These are phyloP conservation scores for Caenorhabditis virilis DNA, from an alignment of 2,888 invertebrate species.

Conservation along the genomic window DNA sequence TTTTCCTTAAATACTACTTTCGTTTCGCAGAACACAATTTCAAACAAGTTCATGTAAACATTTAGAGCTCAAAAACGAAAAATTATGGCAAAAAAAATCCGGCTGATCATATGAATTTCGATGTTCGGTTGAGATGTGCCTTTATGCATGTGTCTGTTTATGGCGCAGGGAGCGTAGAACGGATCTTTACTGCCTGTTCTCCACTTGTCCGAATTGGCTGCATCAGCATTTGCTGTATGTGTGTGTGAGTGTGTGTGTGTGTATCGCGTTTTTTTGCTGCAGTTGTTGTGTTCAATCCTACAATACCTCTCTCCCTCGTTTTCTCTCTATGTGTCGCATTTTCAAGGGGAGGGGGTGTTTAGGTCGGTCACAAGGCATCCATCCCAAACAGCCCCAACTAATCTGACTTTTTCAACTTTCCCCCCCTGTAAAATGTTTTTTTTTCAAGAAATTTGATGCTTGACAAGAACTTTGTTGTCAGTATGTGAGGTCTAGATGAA, in stretches of 20 bases:
- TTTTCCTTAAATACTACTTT: too few species aligned
- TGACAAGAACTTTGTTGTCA: too few species aligned
- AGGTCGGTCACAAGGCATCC: conserved; percentile 40
- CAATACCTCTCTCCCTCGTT: conserved; percentile 35
- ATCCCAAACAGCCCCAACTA: conserved; percentile 13
- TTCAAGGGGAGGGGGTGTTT: conserved; percentile 20
- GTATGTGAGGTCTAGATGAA: too few species aligned
- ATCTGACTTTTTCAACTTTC: not conserved
- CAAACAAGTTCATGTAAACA: too few species aligned
- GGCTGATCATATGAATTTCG: not conserved
- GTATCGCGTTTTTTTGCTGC: conserved; percentile 31
- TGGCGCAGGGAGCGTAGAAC: conserved; percentile 2
- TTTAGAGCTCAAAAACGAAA: too few species aligned
- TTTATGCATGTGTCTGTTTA: not conserved
- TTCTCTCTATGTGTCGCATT: conserved; percentile 5
- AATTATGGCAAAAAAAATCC: too few species aligned
- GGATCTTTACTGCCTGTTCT: not conserved
- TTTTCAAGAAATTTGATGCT: too few species aligned
- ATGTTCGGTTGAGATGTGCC: too few species aligned
- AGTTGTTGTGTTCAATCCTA: conserved; percentile 15
- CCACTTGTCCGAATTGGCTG: not conserved
- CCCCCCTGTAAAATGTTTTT: too few species aligned
- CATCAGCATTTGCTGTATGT: not conserved
- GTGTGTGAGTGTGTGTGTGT: conserved; percentile 33
- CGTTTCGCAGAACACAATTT: too few species aligned